Percentiles rank a stretch among this genome's conserved stretches.
Conservation (phyloP, 92 coral and sea anemone genomes). For the Nematostella vectensis region DNA sequence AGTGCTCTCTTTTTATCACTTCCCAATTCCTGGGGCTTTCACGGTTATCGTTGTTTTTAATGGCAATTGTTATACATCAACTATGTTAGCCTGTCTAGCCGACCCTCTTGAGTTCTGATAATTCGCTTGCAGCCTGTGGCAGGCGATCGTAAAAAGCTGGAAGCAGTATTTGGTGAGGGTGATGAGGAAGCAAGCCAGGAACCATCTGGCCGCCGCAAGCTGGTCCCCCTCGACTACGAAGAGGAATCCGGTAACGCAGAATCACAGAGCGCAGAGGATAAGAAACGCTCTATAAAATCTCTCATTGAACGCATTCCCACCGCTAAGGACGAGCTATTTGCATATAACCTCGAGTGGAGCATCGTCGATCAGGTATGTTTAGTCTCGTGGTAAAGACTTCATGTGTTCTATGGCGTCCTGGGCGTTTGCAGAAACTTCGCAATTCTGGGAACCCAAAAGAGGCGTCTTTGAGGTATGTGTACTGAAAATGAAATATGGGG, state of each 20-base stretch:
- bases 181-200: slow-evolving; percentile 65
- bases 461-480: too few species aligned
- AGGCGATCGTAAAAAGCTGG: slow-evolving; percentile 69
- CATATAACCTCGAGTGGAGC: slow-evolving; percentile 92
- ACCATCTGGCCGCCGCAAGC: slow-evolving; percentile 53
- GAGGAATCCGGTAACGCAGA: slow-evolving; percentile 46
- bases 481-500: too few species aligned
- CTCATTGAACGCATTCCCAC: slow-evolving; percentile 98
- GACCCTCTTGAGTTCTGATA: too few species aligned
- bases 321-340: slow-evolving; percentile 96
- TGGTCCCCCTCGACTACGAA: slow-evolving; percentile 84
- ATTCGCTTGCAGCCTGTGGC: slow-evolving; percentile 66
- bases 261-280: slow-evolving; percentile 80
- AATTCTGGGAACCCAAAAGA: too few species aligned
- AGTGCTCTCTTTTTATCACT: too few species aligned
- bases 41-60: too few species aligned
- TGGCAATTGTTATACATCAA: too few species aligned
- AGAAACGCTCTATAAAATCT: slow-evolving; percentile 89
- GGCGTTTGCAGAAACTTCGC: too few species aligned
- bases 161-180: slow-evolving; percentile 72
- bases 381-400: too few species aligned
- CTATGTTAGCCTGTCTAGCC: too few species aligned
- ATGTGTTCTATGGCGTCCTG: neutral
- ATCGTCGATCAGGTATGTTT: slow-evolving; percentile 88
- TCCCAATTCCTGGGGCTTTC: too few species aligned